Base-by-base conservation (phyloP, 2,797 vertebrate genomes). In the Trachops cirrhosus region DNA sequence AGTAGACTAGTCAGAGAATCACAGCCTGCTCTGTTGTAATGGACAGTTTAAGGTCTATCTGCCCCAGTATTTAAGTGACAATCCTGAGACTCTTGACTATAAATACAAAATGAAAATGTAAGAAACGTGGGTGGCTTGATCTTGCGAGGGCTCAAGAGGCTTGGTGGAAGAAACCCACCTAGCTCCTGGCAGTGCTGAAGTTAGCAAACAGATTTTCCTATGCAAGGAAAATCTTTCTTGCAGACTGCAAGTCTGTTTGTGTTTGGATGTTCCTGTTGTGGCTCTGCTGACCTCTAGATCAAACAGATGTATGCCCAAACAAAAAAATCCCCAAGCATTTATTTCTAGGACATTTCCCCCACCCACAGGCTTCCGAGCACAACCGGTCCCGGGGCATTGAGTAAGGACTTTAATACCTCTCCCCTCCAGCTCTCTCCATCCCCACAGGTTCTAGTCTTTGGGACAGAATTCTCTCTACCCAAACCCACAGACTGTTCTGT, bases 341-440 rank as follows among this genome's bases (percentile, higher is more conserved):
- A 80, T 57, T 97, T 97, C 93, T 95, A 97, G 89, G 84, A 94
- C n/a, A 77, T 89, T 50, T 41, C 29, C 41, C 67, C 26, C 46
- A 83, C 79, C 62, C 71, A 84, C 68, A 93, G 64, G 73, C 39
- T 97, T 92, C 92, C 3, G 32, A 96, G 82, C 78, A 95, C 59
- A 94, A 48, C 0, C n/a, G 5, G 64, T 57, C 26, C 75, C 67
- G 62, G 21, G 48, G 94, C 57, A 73, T 6, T 59, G 44, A 78
- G 18, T 86, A 91, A 87, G 41, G 50, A 7, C 16, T 92, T 94
- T 85, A 39, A 41, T 73, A 34, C 18, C 16, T 37, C 59, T 64
- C 14, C 41, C 12, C 12, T 21, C 6, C 19, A 24, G 2, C 16
- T 19, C 7, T 57, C 29, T 54, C 22, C 18, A 32, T 8, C 24